Evolutionary conservation across 1,140 invertebrate species (phyloP).

Genomic region (Heterodera schachtii): DNA sequence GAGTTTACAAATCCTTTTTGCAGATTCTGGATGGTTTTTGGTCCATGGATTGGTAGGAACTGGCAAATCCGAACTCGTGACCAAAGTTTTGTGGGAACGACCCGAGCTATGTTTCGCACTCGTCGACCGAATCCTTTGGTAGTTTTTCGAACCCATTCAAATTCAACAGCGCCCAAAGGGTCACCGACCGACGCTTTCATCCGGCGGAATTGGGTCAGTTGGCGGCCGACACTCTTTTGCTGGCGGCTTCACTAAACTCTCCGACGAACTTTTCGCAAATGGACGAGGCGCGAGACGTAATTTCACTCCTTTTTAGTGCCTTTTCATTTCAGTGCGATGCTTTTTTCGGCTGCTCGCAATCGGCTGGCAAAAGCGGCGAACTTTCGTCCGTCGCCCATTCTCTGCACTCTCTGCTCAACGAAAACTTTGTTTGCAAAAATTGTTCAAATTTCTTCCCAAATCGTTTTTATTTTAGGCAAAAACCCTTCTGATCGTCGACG

Average conservation of each 20-base stretch:
- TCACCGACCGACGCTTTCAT: neutral
- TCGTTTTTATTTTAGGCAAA: conserved; percentile 1
- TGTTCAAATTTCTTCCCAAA: neutral
- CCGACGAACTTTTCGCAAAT: neutral
- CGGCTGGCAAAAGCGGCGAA: neutral
- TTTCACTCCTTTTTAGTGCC: neutral
- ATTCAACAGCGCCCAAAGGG: neutral
- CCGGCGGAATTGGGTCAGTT: neutral
- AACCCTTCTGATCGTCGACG: conserved; percentile 20
- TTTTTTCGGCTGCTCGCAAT: neutral
- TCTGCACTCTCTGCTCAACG: neutral
- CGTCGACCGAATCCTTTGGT: conserved; percentile 25
- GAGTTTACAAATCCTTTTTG: neutral
- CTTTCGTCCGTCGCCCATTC: neutral
- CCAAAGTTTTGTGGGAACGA: conserved; percentile 15
- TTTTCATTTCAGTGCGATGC: neutral
- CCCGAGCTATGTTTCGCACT: conserved; percentile 21
- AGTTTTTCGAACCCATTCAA: neutral
- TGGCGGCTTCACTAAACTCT: neutral
- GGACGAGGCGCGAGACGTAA: neutral
- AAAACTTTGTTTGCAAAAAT: neutral
- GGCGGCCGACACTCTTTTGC: neutral
- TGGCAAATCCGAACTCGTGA: conserved; percentile 23
- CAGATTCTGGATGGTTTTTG: conserved; percentile 17
- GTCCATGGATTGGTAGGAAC: conserved; percentile 14